Evolutionary conservation across 2,113 vertebrate species (phyloP).

Genomic region (Anhinga rufa): DNA sequence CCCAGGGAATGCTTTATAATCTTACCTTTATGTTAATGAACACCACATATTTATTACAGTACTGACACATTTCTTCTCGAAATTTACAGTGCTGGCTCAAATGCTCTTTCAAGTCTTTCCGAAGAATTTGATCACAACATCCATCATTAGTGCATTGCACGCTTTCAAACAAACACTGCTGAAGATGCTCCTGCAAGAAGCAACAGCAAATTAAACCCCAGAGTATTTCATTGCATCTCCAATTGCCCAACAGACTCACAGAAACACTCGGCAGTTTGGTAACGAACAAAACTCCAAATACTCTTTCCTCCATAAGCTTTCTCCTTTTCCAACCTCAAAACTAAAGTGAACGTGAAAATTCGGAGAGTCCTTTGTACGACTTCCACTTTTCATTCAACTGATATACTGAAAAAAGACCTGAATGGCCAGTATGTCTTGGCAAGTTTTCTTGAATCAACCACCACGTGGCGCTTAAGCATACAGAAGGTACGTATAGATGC

Average conservation of each 20-base stretch:
- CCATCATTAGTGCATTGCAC: slow-evolving; percentile 71
- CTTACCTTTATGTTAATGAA: slow-evolving; percentile 74
- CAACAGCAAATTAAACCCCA: not conserved
- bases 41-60: slow-evolving; percentile 71
- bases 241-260: not conserved
- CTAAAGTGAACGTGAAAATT: not conserved
- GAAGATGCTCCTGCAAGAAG: slow-evolving; percentile 79
- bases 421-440: not conserved
- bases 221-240: not conserved
- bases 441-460: not conserved
- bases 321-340: not conserved
- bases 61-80: slow-evolving; percentile 75
- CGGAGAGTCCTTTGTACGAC: not conserved
- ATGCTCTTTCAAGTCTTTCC: slow-evolving; percentile 77
- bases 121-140: slow-evolving; percentile 72
- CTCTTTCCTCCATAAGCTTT: not conserved
- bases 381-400: not conserved
- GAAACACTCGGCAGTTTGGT: not conserved
- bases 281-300: not conserved
- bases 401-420: not conserved
- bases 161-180: slow-evolving; percentile 75
- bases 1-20: not conserved
- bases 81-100: slow-evolving; percentile 67
- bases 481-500: not conserved
- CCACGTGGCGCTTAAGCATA: not conserved